Percentiles rank a stretch among this genome's conserved stretches.
These are phyloP conservation scores for Lanistes nyassanus DNA, from an alignment of 1,140 invertebrate species.

Conservation along the genomic window DNA sequence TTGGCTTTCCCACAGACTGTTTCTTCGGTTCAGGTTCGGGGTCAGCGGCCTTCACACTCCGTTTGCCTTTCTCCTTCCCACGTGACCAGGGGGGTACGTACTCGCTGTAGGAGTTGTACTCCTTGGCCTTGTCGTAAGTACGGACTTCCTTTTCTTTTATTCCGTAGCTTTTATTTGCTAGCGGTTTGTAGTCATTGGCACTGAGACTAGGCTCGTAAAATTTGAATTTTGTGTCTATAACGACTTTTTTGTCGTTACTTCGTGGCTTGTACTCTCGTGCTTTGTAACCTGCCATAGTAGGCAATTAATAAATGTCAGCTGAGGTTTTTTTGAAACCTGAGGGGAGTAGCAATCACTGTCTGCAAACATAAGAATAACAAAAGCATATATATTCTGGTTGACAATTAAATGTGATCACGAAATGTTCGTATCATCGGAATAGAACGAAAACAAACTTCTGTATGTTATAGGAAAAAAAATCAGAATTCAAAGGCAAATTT, in stretches of 20 bases:
- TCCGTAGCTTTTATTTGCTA: neutral
- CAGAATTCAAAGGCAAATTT: too few species aligned
- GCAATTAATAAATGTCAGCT: neutral
- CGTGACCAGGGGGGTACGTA: conserved; percentile 13
- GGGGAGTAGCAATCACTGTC: neutral
- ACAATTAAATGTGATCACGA: neutral
- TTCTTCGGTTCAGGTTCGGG: neutral
- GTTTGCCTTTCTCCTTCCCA: conserved; percentile 4
- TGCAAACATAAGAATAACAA: neutral
- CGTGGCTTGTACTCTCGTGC: neutral
- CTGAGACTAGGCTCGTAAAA: neutral
- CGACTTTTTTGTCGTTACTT: neutral
- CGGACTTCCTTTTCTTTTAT: neutral
- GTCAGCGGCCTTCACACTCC: neutral
- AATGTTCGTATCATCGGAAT: neutral
- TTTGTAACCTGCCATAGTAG: conserved; percentile 5
- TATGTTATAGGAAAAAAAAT: too few species aligned
- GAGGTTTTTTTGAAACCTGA: neutral
- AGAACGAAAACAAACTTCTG: neutral
- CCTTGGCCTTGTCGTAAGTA: conserved; percentile 7
- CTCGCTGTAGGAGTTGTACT: neutral
- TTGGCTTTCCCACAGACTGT: neutral
- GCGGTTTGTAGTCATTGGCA: neutral
- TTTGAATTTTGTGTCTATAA: neutral
- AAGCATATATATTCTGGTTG: neutral